Evolutionary conservation across 2,113 vertebrate genomes (phyloP), one percentile per base, ranked within the genome.

Genomic region (Ceyx cyanopectus): DNA sequence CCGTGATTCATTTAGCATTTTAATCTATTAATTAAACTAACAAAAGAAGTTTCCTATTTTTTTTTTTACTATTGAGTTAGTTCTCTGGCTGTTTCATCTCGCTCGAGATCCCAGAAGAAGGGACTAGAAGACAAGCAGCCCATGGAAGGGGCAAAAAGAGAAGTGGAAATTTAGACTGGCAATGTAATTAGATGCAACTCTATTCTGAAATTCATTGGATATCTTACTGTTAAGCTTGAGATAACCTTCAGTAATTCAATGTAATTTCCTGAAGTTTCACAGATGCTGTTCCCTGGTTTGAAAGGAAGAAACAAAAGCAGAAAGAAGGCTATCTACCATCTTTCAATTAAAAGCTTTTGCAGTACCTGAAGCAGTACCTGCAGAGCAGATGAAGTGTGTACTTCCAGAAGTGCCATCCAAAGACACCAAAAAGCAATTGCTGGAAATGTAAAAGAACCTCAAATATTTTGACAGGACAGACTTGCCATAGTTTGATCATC

Each of bases 41-140:
- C 10, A 14, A 70, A 54, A 62, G 8, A 37, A 9, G 21, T 7
- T 23, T 48, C 12, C 21, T 10, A 17, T 37, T 60, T 14, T 12
- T 46, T n/a, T 18, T 26, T 58, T 30, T 32, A 21, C 8, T 51
- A 45, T 20, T 40, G 16, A 12, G 7, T 56, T 34, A 43, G 9
- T 72, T 41, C 19, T 56, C 29, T 50, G 12, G 17, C 29, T 65
- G 4, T 16, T 63, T 34, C 41, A 6, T 61, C 32, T 6, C 32
- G 30, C 14, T 27, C 50, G 23, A 20, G 15, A 12, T 66, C 9
- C 34, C 12, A 80, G 27, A 20, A 57, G 8, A 73, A 80, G 34
- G 5, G 16, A 58, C 30, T 66, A 11, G 10, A 58, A 43, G 10
- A 5, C 1, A 1, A 22, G 16, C 14, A 34, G 13, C 4, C 6